Base-by-base conservation (phyloP, 35 echinoderm and acorn worm genomes). In the Apostichopus parvimensis region DNA sequence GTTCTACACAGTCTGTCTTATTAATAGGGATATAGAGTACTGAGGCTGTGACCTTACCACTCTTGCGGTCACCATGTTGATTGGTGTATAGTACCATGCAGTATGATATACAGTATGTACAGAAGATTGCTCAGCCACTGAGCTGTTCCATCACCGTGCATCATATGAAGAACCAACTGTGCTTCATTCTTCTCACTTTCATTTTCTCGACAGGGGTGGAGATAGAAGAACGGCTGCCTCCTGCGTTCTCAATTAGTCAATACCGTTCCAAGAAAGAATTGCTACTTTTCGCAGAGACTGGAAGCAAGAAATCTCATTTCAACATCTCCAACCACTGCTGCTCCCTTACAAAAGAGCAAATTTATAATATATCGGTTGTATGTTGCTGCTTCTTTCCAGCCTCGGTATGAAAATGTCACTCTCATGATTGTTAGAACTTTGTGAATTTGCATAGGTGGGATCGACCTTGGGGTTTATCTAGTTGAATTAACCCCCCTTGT, bases 401-500 rank as follows among this genome's bases (percentile, higher is more conserved):
- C 1, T 22, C 20, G 8, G 8, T 11, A 24, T 28, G 18, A 10
- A 73, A 73, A 15, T 6, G 1, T 6, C 53, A 58, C 15, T 70
- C 86, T 72, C 22, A 88, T 88, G 86, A 73, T 72, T 88, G 20
- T 73, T 14, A 88, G 86, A n/a, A 88, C 86, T 88, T 73, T 59
- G 10, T 58, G 57, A 54, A 21, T 58, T 23, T 61, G 10, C 52
- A 56, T 59, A 9, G 57, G 81, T 56, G 81, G 55, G 21, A 22
- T 56, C 17, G 54, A 45, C 34, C 34, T 80, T 14, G 9, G 58
- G 60, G 58, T 5, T 18, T 8, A 15, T 82, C 14, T 78, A 45
- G 54, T 57, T 66, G 12, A 15, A 65, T 6, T 55, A 20, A 12
- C 2, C 17, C 62, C 86, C 23, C 22, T 72, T 9, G 24, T 12